These are phyloP conservation scores for Perizoma affinitatum DNA, from an alignment of 2,888 invertebrate genomes.

Conservation along the genomic window DNA sequence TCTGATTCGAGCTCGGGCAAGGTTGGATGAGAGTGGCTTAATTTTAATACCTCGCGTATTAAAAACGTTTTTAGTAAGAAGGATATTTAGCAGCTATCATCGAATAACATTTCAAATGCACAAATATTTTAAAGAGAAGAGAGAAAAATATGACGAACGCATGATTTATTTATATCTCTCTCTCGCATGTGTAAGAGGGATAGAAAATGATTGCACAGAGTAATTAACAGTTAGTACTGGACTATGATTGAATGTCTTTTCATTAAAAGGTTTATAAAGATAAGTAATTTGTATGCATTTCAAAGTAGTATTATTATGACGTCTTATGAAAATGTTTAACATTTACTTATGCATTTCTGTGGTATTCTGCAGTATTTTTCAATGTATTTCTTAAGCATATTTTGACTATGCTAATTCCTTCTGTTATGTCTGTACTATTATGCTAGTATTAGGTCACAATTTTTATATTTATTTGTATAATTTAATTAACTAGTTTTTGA, in stretches of 20 bases:
- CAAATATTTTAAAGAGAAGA: conserved; percentile 3
- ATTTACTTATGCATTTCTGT: conserved; percentile 12
- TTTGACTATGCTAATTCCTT: neutral
- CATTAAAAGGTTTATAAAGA: too few species aligned
- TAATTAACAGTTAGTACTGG: too few species aligned
- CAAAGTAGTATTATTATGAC: too few species aligned
- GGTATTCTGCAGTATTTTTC: conserved; percentile 2
- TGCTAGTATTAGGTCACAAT: too few species aligned
- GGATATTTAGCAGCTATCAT: conserved; percentile 16
- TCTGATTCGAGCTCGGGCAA: conserved; percentile 46
- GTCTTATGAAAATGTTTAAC: conserved; percentile 10
- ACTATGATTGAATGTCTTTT: too few species aligned
- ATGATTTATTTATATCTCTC: too few species aligned
- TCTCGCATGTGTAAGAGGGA: too few species aligned
- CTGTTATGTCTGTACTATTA: neutral
- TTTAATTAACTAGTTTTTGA: too few species aligned
- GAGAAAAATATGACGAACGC: too few species aligned
- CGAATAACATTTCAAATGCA: conserved; percentile 7
- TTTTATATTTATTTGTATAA: too few species aligned
- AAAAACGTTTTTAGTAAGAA: conserved; percentile 24
- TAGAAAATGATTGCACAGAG: too few species aligned
- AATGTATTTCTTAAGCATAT: conserved; percentile 1
- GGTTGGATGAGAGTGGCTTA: conserved; percentile 44
- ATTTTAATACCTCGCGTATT: conserved; percentile 16
- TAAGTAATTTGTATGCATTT: too few species aligned